Evolutionary conservation across 2,888 invertebrate species (phyloP), one percentile per base, ranked within the genome.

Genomic region (Polymixis lichenea): DNA sequence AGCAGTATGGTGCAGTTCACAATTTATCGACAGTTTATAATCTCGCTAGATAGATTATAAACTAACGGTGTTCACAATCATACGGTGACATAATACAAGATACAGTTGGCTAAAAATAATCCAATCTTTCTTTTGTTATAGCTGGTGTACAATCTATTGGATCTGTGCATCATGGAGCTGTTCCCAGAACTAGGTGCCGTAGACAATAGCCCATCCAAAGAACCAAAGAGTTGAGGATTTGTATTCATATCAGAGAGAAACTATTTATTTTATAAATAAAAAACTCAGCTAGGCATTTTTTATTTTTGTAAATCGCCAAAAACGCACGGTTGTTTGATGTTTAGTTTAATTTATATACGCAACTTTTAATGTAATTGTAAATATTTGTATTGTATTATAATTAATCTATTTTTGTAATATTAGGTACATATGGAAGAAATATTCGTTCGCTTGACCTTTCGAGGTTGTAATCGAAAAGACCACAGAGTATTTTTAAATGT

Each of bases 141-240:
- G 97, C 94, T 99, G 86, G 97, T 97, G 81, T 98, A 99, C 94
- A 97, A 98, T 87, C 95, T 99, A 72, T 93, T 99, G 86, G 99
- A 99, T 92, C 96, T 98, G 72, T 96, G 98, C 73, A 90, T 98
- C 51, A 94, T 97, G 69, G 98, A 98, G 94, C 94, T 98, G 80
- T 98, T 98, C 94, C 98, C 98, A 0, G 98, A 98, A 92, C 87
- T 97, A 72, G 92, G 88, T 55, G 87, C 88, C 73, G 78, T 86
- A 66, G 88, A 85, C 7, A 84, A 80, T 53, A 84, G 73, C 69
- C 81, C 88, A 76, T 81, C 87, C 51, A 89, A 81, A 75, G 88
- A 90, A 86, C 89, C 92, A 89, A 93, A 93, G 88, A 94, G 93
- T 93, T 95, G 93, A 94, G 89, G 87, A 85, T 56, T 72, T 38